Evolutionary conservation across 2,797 vertebrate species (phyloP), one percentile per base, ranked within the genome.

Genomic region (Eutrigla gurnardus): DNA sequence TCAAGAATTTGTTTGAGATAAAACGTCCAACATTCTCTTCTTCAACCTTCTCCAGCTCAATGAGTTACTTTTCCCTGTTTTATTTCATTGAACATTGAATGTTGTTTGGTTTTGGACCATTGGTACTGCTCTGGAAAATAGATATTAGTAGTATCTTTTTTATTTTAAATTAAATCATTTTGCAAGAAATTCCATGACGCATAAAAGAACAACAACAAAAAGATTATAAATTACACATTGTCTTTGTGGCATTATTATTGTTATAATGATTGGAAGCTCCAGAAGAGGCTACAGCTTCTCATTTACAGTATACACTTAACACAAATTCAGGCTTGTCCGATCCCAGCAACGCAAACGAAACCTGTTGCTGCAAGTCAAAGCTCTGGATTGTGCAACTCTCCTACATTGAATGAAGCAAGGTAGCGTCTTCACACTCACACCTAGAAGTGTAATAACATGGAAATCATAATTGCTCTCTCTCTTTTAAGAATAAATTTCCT

Each of bases 291-390:
- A 0, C 15, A 32, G 11, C 59, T 25, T 7, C 49, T 61, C 18
- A 12, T 55, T 61, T 47, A 40, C 7, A 3, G 39, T 14, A 57
- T 35, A 50, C 39, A 40, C 47, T 54, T 9, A 39, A 25, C 8
- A 32, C 35, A 18, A 33, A 47, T 32, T 42, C 36, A 52, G 46
- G n/a, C 50, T 36, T 54, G 50, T 63, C 25, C 18, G 39, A 39
- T 40, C 59, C 40, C 15, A 69, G 46, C 57, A 70, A 4, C 32
- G 25, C 58, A 52, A 13, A 33, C 70, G 45, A 66, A 75, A 77
- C 72, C 40, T 65, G 67, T 35, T 42, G 0, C 49, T 55, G 50
- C 76, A 70, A n/a, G 75, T 83, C 32, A 17, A 13, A 50, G 52
- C 49, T 46, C 36, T 36, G 5, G 3, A 54, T 54, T 36, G 58